phyloP scores from a whole-genome alignment of 2,797 vertebrate genomes.

The Agapornis canus region DNA sequence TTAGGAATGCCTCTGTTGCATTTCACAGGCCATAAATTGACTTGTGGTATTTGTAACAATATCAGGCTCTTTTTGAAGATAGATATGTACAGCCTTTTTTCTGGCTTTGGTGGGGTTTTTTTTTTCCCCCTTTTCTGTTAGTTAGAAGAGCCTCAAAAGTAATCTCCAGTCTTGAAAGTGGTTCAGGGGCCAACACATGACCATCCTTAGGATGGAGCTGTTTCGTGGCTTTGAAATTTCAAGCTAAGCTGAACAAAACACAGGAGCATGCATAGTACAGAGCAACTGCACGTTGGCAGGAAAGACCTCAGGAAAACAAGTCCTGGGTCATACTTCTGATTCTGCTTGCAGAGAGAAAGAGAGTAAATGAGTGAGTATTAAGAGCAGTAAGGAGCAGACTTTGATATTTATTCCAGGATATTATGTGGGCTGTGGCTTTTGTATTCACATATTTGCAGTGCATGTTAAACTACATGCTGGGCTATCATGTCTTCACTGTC shows the following conservation, averaged over 20 bases:
- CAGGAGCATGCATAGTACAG: neutral
- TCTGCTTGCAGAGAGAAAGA: neutral
- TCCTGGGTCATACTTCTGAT: neutral
- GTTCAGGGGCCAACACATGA: neutral
- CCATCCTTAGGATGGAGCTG: neutral
- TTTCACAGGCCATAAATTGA: neutral
- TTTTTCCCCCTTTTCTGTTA: neutral
- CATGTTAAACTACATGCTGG: neutral
- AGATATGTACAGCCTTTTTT: neutral
- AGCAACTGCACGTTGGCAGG: neutral
- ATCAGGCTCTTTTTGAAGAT: neutral
- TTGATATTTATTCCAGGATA: constrained; percentile 21
- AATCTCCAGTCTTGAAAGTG: neutral
- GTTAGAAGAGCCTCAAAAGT: neutral
- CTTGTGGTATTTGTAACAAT: neutral
- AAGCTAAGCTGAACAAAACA: neutral
- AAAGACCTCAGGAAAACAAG: neutral
- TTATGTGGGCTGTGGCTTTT: neutral
- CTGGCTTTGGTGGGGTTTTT: neutral
- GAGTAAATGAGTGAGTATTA: constrained; percentile 17
- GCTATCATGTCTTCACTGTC: neutral
- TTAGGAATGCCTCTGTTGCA: neutral
- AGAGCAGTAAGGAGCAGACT: neutral
- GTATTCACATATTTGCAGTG: neutral
- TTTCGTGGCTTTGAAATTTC: neutral